Base-by-base conservation (phyloP, 2,113 vertebrate genomes). In the Misgurnus mizolepis region DNA sequence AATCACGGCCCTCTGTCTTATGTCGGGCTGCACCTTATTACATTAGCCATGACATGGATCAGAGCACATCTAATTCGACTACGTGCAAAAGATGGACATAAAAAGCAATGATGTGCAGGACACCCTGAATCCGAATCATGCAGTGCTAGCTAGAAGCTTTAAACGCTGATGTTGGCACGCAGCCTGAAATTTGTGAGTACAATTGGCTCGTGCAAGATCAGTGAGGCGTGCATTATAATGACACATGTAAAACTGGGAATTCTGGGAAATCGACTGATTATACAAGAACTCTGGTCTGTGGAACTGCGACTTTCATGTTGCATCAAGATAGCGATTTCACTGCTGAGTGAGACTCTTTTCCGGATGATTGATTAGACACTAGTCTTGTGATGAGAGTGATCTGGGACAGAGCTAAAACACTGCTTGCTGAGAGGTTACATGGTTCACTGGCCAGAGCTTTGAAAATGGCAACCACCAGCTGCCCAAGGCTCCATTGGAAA, bases 401-500 rank as follows among this genome's bases (percentile, higher is more conserved):
- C 68, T 80, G 67, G 78, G 84, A 67, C 67, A 39, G 84, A 76
- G 64, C 56, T 73, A 62, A 71, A 43, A 43, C 83, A 43, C 58
- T 64, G 76, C 43, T 61, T 15, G 61, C 67, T 67, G 74, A 55
- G 60, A 74, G 71, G 76, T 64, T 62, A 55, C 68, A 74, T 66
- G 81, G 76, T 65, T 82, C 76, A 76, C 41, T 82, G 76, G 55
- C 45, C 62, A 34, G 55, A 76, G 60, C 62, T 71, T 76, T 82
- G 67, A 77, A 71, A 77, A 77, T 85, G 67, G 73, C 80, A 85
- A 67, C 81, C 78, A 80, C 72, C 83, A 85, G 71, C 80, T 80
- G 84, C 80, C 71, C 34, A n/a, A 60, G 62, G 18, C 49, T 55
- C 55, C 68, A 78, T 18, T 66, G 43, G 64, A 60, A 27, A 82